Conservation (phyloP, 2,888 invertebrate species). For the Epistrophe grossulariae region DNA sequence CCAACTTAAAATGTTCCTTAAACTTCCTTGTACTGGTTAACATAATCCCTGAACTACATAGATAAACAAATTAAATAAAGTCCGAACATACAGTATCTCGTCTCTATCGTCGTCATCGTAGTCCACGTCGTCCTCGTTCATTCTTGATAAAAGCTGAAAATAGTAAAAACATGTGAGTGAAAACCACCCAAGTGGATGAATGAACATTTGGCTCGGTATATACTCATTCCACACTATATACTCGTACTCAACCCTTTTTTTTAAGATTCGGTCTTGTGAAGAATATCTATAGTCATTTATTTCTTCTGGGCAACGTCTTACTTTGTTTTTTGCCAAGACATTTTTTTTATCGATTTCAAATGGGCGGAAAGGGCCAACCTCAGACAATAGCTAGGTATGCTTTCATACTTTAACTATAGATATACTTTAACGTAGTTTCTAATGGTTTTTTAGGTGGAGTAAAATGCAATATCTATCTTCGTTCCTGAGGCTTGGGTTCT, state of each 20-base stretch:
- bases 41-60: slow-evolving; percentile 7
- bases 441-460: slow-evolving; percentile 29
- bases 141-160: not conserved
- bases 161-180: slow-evolving; percentile 22
- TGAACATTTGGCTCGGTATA: slow-evolving; percentile 13
- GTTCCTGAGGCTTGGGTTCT: slow-evolving; percentile 10
- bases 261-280: not conserved
- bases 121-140: not conserved
- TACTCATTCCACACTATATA: not conserved
- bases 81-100: slow-evolving; percentile 7
- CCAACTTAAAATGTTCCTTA: not conserved
- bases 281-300: slow-evolving; percentile 48
- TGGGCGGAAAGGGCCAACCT: slow-evolving; percentile 27
- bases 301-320: slow-evolving; percentile 23
- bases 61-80: slow-evolving; percentile 25
- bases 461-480: slow-evolving; percentile 33
- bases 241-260: slow-evolving; percentile 4
- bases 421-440: slow-evolving; percentile 23
- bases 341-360: slow-evolving; percentile 58
- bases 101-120: not conserved
- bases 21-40: not conserved
- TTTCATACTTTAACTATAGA: too few species aligned
- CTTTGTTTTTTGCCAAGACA: slow-evolving; percentile 16
- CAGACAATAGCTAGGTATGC: not conserved
- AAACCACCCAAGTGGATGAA: slow-evolving; percentile 30